Evolutionary conservation across 37 sponge, comb jelly and placozoan species (phyloP).

Genomic region (Axinella damicornis): DNA sequence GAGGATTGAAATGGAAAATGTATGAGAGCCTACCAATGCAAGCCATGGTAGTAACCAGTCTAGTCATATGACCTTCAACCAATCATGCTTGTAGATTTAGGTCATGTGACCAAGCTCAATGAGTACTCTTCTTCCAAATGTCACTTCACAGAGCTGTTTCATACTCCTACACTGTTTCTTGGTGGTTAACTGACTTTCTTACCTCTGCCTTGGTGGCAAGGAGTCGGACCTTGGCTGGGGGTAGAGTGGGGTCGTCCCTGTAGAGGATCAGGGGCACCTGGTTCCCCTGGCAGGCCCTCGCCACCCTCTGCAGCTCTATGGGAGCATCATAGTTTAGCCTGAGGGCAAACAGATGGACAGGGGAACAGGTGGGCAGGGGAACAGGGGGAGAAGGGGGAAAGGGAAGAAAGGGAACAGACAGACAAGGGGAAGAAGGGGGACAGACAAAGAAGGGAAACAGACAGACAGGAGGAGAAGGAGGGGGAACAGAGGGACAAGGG

Average conservation of each 20-base stretch:
- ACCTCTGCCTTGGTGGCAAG: slow-evolving; percentile 41
- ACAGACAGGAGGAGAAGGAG: background rate
- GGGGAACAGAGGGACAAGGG: too few species aligned
- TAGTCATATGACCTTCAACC: too few species aligned
- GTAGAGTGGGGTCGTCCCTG: slow-evolving; percentile 54
- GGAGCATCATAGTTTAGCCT: slow-evolving; percentile 24
- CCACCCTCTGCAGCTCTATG: slow-evolving; percentile 17
- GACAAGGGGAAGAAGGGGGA: too few species aligned
- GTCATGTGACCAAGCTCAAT: too few species aligned
- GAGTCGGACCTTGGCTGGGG: slow-evolving; percentile 24
- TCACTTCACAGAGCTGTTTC: too few species aligned
- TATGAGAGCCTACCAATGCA: background rate
- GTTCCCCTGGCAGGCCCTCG: slow-evolving; percentile 3
- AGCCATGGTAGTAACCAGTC: background rate
- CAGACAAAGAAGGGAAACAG: too few species aligned
- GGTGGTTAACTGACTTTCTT: background rate
- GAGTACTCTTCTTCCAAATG: too few species aligned
- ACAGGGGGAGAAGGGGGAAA: background rate
- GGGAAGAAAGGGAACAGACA: too few species aligned
- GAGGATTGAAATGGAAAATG: background rate
- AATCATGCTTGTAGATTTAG: too few species aligned
- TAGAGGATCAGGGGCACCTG: slow-evolving; percentile 52
- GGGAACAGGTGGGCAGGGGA: background rate
- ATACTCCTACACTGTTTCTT: too few species aligned
- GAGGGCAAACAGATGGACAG: background rate